Conservation (phyloP, 2,888 invertebrate genomes). For the Steinernema hermaphroditum region DNA sequence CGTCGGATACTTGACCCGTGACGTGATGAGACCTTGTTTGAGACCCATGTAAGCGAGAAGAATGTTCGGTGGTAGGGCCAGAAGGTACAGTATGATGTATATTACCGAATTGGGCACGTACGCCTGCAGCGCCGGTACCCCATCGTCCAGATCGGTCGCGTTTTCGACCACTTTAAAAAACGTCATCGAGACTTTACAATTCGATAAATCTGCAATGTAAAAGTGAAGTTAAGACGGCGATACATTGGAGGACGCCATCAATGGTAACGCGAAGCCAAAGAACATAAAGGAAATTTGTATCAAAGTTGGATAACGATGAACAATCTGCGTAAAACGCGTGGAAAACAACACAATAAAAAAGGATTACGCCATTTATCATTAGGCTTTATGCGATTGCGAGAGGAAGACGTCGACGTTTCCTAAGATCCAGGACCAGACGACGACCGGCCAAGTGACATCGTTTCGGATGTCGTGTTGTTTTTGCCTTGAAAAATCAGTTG, state of each 20-base stretch:
- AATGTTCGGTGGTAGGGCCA: constrained; percentile 50
- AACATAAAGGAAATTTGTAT: constrained; percentile 4
- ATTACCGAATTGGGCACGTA: constrained; percentile 51
- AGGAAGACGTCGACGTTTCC: not conserved
- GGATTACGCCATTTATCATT: constrained; percentile 24
- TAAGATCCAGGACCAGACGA: not conserved
- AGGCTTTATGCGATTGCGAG: constrained; percentile 22
- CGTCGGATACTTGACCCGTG: constrained; percentile 50
- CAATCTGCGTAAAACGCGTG: constrained; percentile 25
- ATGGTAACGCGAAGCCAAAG: constrained; percentile 3
- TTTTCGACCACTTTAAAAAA: constrained; percentile 49
- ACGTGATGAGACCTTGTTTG: constrained; percentile 46
- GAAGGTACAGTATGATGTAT: constrained; percentile 47
- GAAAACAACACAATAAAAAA: constrained; percentile 31
- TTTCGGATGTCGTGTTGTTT: constrained; percentile 22
- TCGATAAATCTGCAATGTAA: not conserved
- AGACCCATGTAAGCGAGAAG: constrained; percentile 50
- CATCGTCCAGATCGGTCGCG: constrained; percentile 25
- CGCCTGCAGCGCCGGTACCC: constrained; percentile 43
- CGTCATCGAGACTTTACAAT: constrained; percentile 36
- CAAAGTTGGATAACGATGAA: constrained; percentile 18
- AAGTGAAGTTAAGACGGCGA: too few species aligned
- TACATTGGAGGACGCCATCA: not conserved
- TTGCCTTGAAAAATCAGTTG: constrained; percentile 27
- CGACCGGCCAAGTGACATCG: not conserved